Conservation (phyloP, 2,888 invertebrate species). For the Blera fallax region DNA sequence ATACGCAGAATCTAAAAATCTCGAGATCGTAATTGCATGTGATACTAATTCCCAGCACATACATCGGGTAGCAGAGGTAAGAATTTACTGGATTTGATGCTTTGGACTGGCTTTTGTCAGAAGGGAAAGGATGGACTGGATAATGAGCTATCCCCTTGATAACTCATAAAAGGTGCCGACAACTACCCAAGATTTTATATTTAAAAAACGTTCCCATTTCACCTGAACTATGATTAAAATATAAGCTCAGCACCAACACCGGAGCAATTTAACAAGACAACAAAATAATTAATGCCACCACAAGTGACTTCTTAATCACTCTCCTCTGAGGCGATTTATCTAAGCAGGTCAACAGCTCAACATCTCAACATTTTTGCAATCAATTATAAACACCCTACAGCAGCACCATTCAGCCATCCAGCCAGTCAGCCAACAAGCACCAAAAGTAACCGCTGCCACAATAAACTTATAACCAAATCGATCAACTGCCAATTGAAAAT, state of each 20-base stretch:
- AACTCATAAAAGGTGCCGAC: not conserved
- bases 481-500: constrained; percentile 67
- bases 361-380: constrained; percentile 59
- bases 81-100: too few relatives aligned
- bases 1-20: too few relatives aligned
- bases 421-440: not conserved
- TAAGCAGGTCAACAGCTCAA: constrained; percentile 61
- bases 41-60: too few relatives aligned
- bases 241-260: not conserved
- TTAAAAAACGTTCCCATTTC: too few relatives aligned
- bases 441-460: constrained; percentile 36
- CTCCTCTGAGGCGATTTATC: constrained; percentile 54
- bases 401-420: constrained; percentile 19
- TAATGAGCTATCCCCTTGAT: too few relatives aligned
- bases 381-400: constrained; percentile 54
- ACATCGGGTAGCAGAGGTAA: too few relatives aligned
- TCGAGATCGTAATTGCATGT: too few relatives aligned
- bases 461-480: constrained; percentile 64
- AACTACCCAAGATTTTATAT: too few relatives aligned
- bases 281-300: constrained; percentile 54
- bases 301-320: constrained; percentile 68
- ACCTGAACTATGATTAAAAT: not conserved
- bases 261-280: not conserved
- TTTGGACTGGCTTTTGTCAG: too few relatives aligned
- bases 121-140: too few relatives aligned